phyloP scores from a whole-genome alignment of 2,113 vertebrate genomes.

The Pitta sordida region DNA sequence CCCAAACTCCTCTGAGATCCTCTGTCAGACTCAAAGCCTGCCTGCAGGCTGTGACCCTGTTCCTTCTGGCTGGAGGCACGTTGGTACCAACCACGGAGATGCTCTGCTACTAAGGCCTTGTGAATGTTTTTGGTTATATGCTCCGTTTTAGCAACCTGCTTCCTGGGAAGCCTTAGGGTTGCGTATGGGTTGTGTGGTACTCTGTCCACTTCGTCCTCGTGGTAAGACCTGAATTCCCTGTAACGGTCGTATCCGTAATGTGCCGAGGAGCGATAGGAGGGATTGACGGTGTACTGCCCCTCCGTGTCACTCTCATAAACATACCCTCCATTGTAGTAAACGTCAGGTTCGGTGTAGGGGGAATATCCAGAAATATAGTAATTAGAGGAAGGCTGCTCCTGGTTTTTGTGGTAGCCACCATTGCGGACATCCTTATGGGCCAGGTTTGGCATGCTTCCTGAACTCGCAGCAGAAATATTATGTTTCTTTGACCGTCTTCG shows the following conservation, averaged over 20 bases:
- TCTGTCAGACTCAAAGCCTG: slow-evolving; percentile 81
- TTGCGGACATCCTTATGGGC: slow-evolving; percentile 81
- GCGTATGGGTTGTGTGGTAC: slow-evolving; percentile 86
- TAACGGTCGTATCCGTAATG: slow-evolving; percentile 76
- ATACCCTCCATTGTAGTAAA: slow-evolving; percentile 77
- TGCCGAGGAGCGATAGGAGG: slow-evolving; percentile 75
- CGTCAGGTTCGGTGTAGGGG: slow-evolving; percentile 73
- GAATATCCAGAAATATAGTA: slow-evolving; percentile 88
- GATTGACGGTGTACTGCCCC: slow-evolving; percentile 91
- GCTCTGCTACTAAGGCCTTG: slow-evolving; percentile 90
- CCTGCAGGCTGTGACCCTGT: slow-evolving; percentile 71
- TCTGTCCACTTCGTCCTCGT: slow-evolving; percentile 78
- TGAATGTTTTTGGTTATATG: slow-evolving; percentile 85
- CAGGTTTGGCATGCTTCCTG: slow-evolving; percentile 96
- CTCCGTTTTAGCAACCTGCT: slow-evolving; percentile 76
- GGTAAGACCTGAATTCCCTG: slow-evolving; percentile 74
- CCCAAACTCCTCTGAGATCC: slow-evolving; percentile 84
- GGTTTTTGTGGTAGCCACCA: slow-evolving; percentile 69
- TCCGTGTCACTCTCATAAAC: slow-evolving; percentile 87
- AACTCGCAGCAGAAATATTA: slow-evolving; percentile 78
- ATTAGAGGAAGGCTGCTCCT: slow-evolving; percentile 77
- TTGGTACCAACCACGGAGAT: slow-evolving; percentile 94
- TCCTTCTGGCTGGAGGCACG: slow-evolving; percentile 84
- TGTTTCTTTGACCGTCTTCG: slow-evolving; percentile 84
- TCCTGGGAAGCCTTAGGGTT: slow-evolving; percentile 85